phyloP scores from a whole-genome alignment of 2,113 vertebrate species.

The Cyanoderma ruficeps region DNA sequence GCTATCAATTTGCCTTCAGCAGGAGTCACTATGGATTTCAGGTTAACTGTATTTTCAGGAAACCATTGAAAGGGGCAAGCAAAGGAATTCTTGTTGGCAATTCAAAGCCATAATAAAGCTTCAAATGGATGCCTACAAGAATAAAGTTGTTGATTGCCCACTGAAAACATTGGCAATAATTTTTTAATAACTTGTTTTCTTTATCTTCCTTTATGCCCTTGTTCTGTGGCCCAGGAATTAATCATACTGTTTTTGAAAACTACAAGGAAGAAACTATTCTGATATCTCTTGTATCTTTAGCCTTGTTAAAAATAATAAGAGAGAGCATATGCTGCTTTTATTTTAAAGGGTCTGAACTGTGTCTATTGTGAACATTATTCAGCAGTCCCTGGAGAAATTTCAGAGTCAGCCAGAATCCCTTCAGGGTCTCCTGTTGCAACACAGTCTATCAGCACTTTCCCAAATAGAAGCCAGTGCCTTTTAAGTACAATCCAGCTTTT shows the following conservation, averaged over 20 bases:
- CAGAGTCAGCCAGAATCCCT: slow-evolving; percentile 15
- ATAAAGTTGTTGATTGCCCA: neutral
- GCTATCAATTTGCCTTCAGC: neutral
- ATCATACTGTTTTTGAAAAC: neutral
- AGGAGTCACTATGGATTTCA: neutral
- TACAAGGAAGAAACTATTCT: neutral
- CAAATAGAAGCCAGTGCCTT: slow-evolving; percentile 1
- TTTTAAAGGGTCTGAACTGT: slow-evolving; percentile 7
- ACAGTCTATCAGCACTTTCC: slow-evolving; percentile 18
- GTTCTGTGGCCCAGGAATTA: neutral
- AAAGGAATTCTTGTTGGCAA: neutral
- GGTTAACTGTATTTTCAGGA: neutral
- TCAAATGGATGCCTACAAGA: neutral
- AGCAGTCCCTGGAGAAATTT: slow-evolving; percentile 38
- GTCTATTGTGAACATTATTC: slow-evolving; percentile 26
- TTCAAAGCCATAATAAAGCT: neutral
- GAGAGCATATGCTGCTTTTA: slow-evolving; percentile 16
- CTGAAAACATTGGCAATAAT: neutral
- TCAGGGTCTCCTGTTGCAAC: slow-evolving; percentile 20
- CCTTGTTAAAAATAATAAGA: slow-evolving; percentile 30
- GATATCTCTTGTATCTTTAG: neutral
- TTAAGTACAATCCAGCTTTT: slow-evolving; percentile 21
- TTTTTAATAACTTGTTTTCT: neutral
- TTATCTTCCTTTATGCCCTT: neutral
- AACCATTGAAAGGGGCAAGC: neutral